Conservation (phyloP, 2,797 vertebrate species). For the Intellagama lesueurii region DNA sequence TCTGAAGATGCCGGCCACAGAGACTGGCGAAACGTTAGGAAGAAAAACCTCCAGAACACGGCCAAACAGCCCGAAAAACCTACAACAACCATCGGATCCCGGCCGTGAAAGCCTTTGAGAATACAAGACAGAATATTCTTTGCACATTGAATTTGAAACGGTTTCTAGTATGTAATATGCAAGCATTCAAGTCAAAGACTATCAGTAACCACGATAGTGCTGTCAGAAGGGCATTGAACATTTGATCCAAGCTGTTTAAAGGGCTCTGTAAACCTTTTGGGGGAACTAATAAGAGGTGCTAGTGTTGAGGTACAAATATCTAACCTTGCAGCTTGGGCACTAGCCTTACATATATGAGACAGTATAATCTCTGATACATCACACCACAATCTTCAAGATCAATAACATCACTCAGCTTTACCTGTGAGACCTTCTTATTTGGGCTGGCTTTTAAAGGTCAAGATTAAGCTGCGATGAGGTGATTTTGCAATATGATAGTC, state of each 20-base stretch:
- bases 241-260: background rate
- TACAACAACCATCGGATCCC: too few relatives aligned
- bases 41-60: too few relatives aligned
- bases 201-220: background rate
- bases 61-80: too few relatives aligned
- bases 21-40: too few relatives aligned
- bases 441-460: slow-evolving; percentile 30
- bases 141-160: background rate
- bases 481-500: background rate
- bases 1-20: too few relatives aligned
- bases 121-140: background rate
- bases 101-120: too few relatives aligned
- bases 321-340: background rate
- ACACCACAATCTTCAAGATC: slow-evolving; percentile 8
- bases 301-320: background rate
- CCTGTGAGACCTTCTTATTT: slow-evolving; percentile 12
- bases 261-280: background rate
- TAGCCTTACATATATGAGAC: slow-evolving; percentile 3
- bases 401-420: slow-evolving; percentile 21
- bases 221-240: background rate
- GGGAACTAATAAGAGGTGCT: background rate
- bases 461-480: background rate
- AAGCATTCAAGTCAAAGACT: background rate
- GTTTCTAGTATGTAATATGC: slow-evolving; percentile 3
- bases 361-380: slow-evolving; percentile 27